These are phyloP conservation scores for Temnopleurus reevesii DNA, from an alignment of 53 echinoderm and acorn worm species.

Conservation along the genomic window DNA sequence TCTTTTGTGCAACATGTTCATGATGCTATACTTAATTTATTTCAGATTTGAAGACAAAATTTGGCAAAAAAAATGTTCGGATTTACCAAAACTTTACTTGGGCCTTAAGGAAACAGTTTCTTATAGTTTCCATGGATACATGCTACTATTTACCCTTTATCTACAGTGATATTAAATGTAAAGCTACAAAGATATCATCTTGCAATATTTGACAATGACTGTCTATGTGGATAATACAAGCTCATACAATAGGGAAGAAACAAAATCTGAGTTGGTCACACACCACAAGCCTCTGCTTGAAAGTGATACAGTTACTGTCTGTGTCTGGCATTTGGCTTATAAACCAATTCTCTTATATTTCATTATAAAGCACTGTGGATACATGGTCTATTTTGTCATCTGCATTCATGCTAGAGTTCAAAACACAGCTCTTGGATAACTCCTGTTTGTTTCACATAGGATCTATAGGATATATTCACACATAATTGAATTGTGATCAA, in stretches of 20 bases:
- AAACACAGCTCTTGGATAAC: background rate
- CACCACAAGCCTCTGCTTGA: background rate
- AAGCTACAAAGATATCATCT: background rate
- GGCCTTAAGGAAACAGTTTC: background rate
- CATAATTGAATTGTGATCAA: too few species aligned
- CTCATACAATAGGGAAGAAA: background rate
- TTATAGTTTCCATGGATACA: slow-evolving; percentile 16
- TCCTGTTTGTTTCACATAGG: background rate
- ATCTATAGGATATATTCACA: background rate
- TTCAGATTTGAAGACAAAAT: too few species aligned
- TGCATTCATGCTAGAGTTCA: background rate
- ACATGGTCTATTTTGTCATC: background rate
- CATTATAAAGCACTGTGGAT: background rate
- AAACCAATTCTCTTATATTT: background rate
- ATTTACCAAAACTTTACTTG: too few species aligned
- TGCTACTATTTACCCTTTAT: slow-evolving; percentile 4
- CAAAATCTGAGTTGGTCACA: background rate
- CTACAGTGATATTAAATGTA: background rate
- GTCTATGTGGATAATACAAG: background rate
- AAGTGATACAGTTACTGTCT: background rate
- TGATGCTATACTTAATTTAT: too few species aligned
- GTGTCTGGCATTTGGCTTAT: background rate
- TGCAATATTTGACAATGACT: background rate
- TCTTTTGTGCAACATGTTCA: background rate
- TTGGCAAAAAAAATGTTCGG: too few species aligned